Conservation (phyloP, 2,888 invertebrate species). For the Scaptomyza cyrtandrae region DNA sequence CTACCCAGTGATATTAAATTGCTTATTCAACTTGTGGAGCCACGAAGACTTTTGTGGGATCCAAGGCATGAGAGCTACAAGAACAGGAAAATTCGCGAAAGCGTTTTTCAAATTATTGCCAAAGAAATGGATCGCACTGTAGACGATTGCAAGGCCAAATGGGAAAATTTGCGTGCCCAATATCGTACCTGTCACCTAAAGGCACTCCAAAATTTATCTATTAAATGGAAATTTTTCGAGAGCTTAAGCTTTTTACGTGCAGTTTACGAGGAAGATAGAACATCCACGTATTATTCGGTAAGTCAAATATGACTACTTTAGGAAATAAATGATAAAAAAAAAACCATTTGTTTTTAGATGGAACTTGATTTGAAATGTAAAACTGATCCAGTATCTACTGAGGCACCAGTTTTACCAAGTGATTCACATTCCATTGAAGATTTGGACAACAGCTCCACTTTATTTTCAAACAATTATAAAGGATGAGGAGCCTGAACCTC, state of each 20-base stretch:
- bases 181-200: constrained; percentile 38
- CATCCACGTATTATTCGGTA: constrained; percentile 16
- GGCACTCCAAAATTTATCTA: constrained; percentile 13
- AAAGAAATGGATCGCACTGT: constrained; percentile 16
- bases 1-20: constrained; percentile 28
- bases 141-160: constrained; percentile 38
- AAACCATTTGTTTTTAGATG: background rate
- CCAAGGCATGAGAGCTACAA: constrained; percentile 24
- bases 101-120: constrained; percentile 26
- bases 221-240: constrained; percentile 50
- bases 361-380: background rate
- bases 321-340: background rate
- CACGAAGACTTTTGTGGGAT: constrained; percentile 27
- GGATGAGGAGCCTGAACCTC: background rate
- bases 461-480: constrained; percentile 13
- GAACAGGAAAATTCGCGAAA: constrained; percentile 36
- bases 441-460: constrained; percentile 25
- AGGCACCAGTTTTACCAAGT: background rate
- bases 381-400: background rate
- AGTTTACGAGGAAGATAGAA: constrained; percentile 11
- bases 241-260: constrained; percentile 27
- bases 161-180: constrained; percentile 50
- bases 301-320: background rate
- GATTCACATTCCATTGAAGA: constrained; percentile 22
- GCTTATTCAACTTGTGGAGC: constrained; percentile 39